Evolutionary conservation across 2,113 vertebrate species (phyloP).

Genomic region (Anhinga anhinga): DNA sequence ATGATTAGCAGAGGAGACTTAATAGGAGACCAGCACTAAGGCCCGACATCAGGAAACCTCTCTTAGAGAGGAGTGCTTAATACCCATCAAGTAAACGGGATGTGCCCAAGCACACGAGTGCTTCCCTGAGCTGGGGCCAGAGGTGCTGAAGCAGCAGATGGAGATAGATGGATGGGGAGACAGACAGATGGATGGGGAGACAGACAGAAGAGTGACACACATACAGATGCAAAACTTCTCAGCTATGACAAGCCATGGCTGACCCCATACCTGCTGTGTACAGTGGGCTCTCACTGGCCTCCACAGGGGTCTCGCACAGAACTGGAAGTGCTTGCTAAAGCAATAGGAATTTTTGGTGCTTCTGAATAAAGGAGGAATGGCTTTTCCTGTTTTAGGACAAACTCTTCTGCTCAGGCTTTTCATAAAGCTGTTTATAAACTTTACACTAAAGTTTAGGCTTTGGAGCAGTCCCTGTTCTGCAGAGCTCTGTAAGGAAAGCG

Average conservation of each 20-base stretch:
- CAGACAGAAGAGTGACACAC: not conserved
- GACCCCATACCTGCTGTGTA: not conserved
- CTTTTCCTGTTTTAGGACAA: not conserved
- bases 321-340: not conserved
- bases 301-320: not conserved
- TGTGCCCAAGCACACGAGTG: not conserved
- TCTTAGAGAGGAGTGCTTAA: not conserved
- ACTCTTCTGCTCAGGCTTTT: not conserved
- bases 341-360: not conserved
- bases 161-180: not conserved
- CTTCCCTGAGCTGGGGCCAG: not conserved
- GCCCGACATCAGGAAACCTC: not conserved
- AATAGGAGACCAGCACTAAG: not conserved
- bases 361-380: not conserved
- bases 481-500: not conserved
- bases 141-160: not conserved
- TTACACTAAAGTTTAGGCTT: not conserved
- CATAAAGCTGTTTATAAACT: not conserved
- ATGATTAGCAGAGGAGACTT: not conserved
- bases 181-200: not conserved
- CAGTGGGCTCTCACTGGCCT: not conserved
- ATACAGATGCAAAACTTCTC: conserved; percentile 30
- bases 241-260: not conserved
- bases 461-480: not conserved
- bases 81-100: not conserved